Evolutionary conservation across 2,797 vertebrate species (phyloP).

Genomic region (Crotalus adamanteus): DNA sequence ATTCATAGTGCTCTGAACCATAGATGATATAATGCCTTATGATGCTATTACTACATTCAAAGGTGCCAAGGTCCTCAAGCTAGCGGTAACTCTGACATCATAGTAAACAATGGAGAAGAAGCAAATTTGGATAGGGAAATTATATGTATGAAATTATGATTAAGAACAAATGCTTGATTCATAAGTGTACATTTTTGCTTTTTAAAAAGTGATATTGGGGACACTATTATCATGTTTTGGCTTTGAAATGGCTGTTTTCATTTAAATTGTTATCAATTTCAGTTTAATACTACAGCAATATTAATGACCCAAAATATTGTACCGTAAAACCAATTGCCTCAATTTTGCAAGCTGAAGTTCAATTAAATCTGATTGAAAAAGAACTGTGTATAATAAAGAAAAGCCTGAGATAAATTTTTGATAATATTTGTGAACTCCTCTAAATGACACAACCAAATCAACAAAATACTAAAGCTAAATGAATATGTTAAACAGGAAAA

Average conservation of each 20-base stretch:
- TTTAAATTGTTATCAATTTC: neutral
- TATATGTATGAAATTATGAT: neutral
- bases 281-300: neutral
- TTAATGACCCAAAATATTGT: neutral
- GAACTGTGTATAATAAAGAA: neutral
- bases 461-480: neutral
- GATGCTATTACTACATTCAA: neutral
- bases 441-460: neutral
- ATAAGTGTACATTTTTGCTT: neutral
- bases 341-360: neutral
- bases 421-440: neutral
- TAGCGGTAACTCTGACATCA: neutral
- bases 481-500: neutral
- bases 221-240: neutral
- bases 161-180: neutral
- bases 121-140: neutral
- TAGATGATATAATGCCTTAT: neutral
- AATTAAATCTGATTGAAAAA: neutral
- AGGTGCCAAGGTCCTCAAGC: neutral
- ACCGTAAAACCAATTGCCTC: neutral
- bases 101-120: neutral
- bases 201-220: neutral
- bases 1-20: neutral
- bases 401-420: neutral
- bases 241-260: neutral